A percentile compares a stretch with the other conserved stretches of the same genome.
Conservation (phyloP, 35 echinoderm and acorn worm genomes). For the Anneissia japonica region DNA sequence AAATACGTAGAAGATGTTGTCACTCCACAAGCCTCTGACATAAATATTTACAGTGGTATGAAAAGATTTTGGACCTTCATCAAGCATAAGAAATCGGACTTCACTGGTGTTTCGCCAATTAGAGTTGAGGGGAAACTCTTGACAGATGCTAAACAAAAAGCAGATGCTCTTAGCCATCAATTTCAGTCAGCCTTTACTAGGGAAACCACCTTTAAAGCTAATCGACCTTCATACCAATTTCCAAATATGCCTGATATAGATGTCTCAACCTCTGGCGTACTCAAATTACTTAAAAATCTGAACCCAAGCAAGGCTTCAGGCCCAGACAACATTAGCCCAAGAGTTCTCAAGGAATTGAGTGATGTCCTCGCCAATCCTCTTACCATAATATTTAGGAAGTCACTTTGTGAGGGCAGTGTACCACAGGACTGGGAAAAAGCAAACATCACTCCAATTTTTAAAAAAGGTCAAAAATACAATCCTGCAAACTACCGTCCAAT, state of each 20-base stretch:
- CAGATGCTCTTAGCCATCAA: slow-evolving; percentile 12
- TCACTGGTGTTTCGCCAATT: not conserved
- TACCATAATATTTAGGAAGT: slow-evolving; percentile 23
- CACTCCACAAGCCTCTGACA: not conserved
- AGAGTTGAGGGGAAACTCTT: not conserved
- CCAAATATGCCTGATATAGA: not conserved
- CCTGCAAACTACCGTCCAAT: slow-evolving; percentile 41
- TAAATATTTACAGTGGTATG: slow-evolving; percentile 4
- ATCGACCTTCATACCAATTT: not conserved
- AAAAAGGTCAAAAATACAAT: slow-evolving; percentile 34
- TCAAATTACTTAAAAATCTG: slow-evolving; percentile 15
- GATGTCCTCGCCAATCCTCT: slow-evolving; percentile 1
- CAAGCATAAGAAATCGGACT: slow-evolving; percentile 26
- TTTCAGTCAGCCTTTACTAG: slow-evolving; percentile 27
- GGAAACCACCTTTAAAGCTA: not conserved
- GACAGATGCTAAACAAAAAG: slow-evolving; percentile 8
- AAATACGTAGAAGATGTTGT: slow-evolving; percentile 21
- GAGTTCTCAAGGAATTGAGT: slow-evolving; percentile 1
- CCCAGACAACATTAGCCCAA: slow-evolving; percentile 25
- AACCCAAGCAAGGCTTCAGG: slow-evolving; percentile 16
- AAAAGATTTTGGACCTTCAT: slow-evolving; percentile 44
- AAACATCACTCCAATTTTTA: slow-evolving; percentile 6
- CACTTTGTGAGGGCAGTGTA: not conserved
- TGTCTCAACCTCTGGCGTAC: slow-evolving; percentile 3
- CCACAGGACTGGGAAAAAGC: slow-evolving; percentile 35